Base-by-base conservation (phyloP, 1,140 invertebrate genomes). In the Spodoptera litura region DNA sequence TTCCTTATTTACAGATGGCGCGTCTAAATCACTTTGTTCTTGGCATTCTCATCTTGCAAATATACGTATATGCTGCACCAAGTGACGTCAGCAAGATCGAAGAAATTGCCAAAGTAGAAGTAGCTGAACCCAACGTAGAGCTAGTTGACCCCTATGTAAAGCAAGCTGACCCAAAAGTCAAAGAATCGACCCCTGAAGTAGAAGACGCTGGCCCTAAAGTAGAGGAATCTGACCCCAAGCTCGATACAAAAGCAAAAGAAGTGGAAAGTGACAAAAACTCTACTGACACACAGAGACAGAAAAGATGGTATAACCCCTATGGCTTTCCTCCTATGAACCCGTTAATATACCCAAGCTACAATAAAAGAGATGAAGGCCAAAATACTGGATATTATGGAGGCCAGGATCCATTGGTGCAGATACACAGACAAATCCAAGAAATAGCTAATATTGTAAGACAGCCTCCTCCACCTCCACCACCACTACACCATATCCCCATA, bases 271-370 rank as follows among this genome's bases (percentile, higher is more conserved):
- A 84, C 8, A 78, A 71, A 9, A 75, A 79, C 25, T 58, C 68
- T 44, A 71, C 59, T 51, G 20, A 84, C 49, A 81, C 81, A 10
- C 81, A 82, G 64, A 79, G 91, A 62, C 85, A 90, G 72, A 93
- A 91, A 81, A 82, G 91, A 84, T 93, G 82, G 83, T 90, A 85
- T 77, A 86, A 91, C 62, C 85, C 83, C 73, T 83, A 85, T 76
- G 87, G 83, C 27, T 78, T 85, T 70, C 78, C 86, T 74, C 79
- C 86, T 52, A 82, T 82, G 5, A 88, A 81, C 53, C 78, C 85
- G 4, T 55, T 78, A 62, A 38, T 75, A 56, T 85, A 84, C n/a
- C 78, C 85, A n/a, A 66, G 51, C 44, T 84, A 68, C 61, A 66
- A 56, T 38, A 91, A 85, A 79, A 85, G 87, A 81, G 87, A 91